These are phyloP conservation scores for Coranthus polyacanthus DNA, from an alignment of 2,797 vertebrate species.

Conservation along the genomic window DNA sequence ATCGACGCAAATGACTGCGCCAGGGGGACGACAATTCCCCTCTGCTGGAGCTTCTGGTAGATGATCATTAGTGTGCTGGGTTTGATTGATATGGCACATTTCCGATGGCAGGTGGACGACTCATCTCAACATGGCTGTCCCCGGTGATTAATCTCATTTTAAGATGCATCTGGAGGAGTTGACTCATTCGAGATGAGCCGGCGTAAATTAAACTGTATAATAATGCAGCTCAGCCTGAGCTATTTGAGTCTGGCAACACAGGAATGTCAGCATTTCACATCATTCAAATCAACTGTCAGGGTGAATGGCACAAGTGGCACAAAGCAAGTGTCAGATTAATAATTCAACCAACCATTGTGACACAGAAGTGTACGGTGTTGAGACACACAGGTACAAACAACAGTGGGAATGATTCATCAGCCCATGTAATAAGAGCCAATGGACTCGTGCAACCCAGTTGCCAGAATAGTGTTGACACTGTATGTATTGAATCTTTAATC, in stretches of 20 bases:
- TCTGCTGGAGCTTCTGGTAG: slow-evolving; percentile 66
- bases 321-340: slow-evolving; percentile 60
- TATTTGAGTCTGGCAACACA: slow-evolving; percentile 26
- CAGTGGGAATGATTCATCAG: slow-evolving; percentile 49
- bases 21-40: slow-evolving; percentile 65
- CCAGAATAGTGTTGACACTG: too few relatives aligned
- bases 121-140: slow-evolving; percentile 65
- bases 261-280: slow-evolving; percentile 37
- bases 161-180: slow-evolving; percentile 72
- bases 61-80: slow-evolving; percentile 74
- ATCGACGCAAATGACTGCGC: slow-evolving; percentile 75
- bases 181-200: slow-evolving; percentile 42
- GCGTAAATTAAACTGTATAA: slow-evolving; percentile 67
- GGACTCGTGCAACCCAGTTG: too few relatives aligned
- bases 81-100: slow-evolving; percentile 83
- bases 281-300: slow-evolving; percentile 44
- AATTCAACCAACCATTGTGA: slow-evolving; percentile 47
- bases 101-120: slow-evolving; percentile 76
- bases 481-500: too few relatives aligned
- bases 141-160: slow-evolving; percentile 78
- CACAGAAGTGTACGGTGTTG: slow-evolving; percentile 19
- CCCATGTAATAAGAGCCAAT: too few relatives aligned
- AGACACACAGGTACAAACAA: slow-evolving; percentile 48
- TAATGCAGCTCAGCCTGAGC: slow-evolving; percentile 44
- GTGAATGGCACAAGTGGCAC: slow-evolving; percentile 43